Evolutionary conservation across 2,888 invertebrate genomes (phyloP), one percentile per base, ranked within the genome.

Genomic region (Strigamia transsilvanica): DNA sequence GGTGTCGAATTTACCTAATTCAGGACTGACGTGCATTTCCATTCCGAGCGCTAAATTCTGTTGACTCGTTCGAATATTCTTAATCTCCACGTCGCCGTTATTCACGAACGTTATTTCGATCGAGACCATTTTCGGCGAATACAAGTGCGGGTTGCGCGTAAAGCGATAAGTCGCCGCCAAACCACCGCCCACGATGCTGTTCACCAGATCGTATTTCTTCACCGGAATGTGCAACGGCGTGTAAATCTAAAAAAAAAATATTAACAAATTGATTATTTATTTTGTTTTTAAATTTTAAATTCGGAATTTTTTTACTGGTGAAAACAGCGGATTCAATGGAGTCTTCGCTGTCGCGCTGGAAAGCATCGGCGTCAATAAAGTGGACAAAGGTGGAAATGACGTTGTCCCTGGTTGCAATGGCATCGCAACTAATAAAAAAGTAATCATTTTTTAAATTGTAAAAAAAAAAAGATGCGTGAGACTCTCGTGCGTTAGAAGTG

Each of bases 61-160:
- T 13, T 46, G 51, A 61, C 92, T 91, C 83, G 96, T 88, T 85
- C 91, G 90, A 83, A 98, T 91, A 85, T 93, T 91, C 34, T 89
- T 90, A 82, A 95, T 85, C 27, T 88, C 90, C 61, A 91, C 91
- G n/a, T 91, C 91, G 73, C 90, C 90, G 86, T 92, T 91, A 89
- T 98, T 98, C 46, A 91, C 91, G 88, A 98, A 93, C 34, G 90
- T 89, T 83, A 98, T 87, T 87, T 96, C 94, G 13, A 98, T 89
- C 23, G 94, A 94, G 83, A 92, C 92, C 95, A 97, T 95, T 84
- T 90, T 90, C 5, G 92, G 90, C 10, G 95, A 95, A 88, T 92
- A 94, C 81, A 97, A 90, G 87, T 95, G 94, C 18, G 94, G 94
- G 56, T 92, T 91, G 85, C 97, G 91, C 0, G 93, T 91, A 89